These are phyloP conservation scores for Sitophilus oryzae DNA, from an alignment of 1,140 invertebrate species.

Conservation along the genomic window DNA sequence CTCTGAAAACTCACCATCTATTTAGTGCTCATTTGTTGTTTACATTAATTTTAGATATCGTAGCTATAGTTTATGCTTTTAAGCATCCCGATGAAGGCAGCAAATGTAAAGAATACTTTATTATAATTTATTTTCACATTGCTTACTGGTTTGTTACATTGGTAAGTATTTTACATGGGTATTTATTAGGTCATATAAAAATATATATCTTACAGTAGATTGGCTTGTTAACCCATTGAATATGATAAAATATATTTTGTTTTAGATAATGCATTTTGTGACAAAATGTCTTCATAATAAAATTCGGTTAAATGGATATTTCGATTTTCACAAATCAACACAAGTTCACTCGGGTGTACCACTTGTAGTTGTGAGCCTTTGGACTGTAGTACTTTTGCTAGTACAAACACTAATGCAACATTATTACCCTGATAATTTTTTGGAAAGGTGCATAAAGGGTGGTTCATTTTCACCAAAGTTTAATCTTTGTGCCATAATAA, in stretches of 20 bases:
- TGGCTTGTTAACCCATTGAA: no score
- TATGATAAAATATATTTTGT: constrained; percentile 12
- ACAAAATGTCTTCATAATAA: constrained; percentile 53
- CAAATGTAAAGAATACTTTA: constrained; percentile 60
- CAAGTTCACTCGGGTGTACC: constrained; percentile 54
- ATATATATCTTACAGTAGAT: neutral
- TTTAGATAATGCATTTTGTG: constrained; percentile 52
- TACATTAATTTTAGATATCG: constrained; percentile 51
- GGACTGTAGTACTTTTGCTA: constrained; percentile 54
- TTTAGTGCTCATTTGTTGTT: constrained; percentile 46
- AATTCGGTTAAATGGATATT: constrained; percentile 56
- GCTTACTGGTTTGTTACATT: constrained; percentile 57
- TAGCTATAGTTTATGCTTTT: constrained; percentile 52
- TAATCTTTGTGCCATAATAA: constrained; percentile 52
- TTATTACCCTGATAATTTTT: constrained; percentile 55
- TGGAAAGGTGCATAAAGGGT: constrained; percentile 51
- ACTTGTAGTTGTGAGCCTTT: constrained; percentile 57
- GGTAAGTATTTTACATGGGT: constrained; percentile 38
- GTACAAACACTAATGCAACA: constrained; percentile 58
- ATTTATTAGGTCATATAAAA: neutral
- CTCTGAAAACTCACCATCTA: constrained; percentile 46
- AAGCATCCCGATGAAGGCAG: constrained; percentile 50
- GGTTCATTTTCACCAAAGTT: constrained; percentile 52
- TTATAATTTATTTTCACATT: constrained; percentile 58
- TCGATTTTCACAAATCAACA: constrained; percentile 61